Base-by-base conservation (phyloP, 2,888 invertebrate genomes). In the Oxycera nigricornis region DNA sequence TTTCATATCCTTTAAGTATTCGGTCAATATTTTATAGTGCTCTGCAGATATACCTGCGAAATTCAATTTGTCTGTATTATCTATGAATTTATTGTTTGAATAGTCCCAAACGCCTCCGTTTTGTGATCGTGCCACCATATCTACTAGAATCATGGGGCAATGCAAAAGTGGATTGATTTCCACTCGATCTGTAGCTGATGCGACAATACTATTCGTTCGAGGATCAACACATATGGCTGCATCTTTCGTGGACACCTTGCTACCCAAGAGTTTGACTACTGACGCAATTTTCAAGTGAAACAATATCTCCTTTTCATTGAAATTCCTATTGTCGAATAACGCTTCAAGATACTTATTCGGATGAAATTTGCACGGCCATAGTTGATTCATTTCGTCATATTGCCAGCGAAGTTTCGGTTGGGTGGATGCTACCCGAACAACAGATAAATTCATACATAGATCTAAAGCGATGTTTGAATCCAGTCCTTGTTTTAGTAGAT, bases 341-440 rank as follows among this genome's bases (percentile, higher is more conserved):
- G 87, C 88, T 81, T 95, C 95, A n/a, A 91, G 80, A 76, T 90
- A 89, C 76, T 89, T 89, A 80, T 94, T 91, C 0, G 92, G 91
- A 84, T 95, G 95, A 81, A 95, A 96, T 81, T 94, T 94, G 72
- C 92, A 90, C 0, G 95, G 92, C 96, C 96, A 96, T 55, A 88
- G 82, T 72, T 86, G 85, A 14, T 87, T 87, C 3, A 89, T 88
- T 77, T 86, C 84, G 0, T 87, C 85, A 80, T 90, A 91, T 80
- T 96, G 95, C 55, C 84, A 85, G 70, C 89, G 89, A 0, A 93
- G 87, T 81, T 88, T 88, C 0, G 94, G 92, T 6, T 89, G 83
- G n/a, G 80, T 79, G 24, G 85, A 82, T 0, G 94, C 90, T 0
- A 95, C 92, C 2, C 87, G 80, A 0, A 87, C 78, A 3, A 88